Base-by-base conservation (phyloP, 2,888 invertebrate species). In the Drosophila robusta region DNA sequence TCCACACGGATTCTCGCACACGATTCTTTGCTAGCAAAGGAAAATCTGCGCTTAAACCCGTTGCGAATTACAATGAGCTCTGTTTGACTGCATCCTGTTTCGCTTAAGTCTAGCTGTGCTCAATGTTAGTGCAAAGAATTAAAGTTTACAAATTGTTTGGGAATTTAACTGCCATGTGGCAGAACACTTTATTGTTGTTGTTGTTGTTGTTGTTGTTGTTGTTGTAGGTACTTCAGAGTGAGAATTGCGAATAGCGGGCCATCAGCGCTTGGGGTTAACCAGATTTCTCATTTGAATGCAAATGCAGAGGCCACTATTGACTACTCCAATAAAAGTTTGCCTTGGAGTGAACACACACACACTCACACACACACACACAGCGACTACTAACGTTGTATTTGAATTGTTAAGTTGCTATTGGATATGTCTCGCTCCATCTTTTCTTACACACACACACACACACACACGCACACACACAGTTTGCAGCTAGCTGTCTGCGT, bases 241-340 rank as follows among this genome's bases (percentile, higher is more conserved):
- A 26, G 42, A 22, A 38, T 32, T 16, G 50, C 44, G 36, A 65
- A 58, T 47, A 38, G 61, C 32, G 57, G 42, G 11, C 51, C 55
- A 57, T 55, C 54, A 72, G 47, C 34, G 49, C 51, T 79, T 69
- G 69, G 77, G 86, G 88, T 82, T 88, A 88, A 80, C 76, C 86
- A 58, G 65, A 73, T 67, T 70, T 69, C 58, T 54, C 69, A 76
- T 85, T 87, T 78, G 68, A 76, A 78, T 86, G 78, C 70, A 77
- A 86, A 78, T 86, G 61, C 68, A 41, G 36, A 56, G 52, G 49
- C 50, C 45, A 62, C 49, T 52, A 57, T 64, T 63, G 63, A 65
- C 49, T 58, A 24, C 54, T 54, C 41, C 65, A 64, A 83, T 83
- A 70, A 74, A 81, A 80, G 46, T 67, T 70, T 61, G 50, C 67